Evolutionary conservation across 2,888 invertebrate species (phyloP), one percentile per base, ranked within the genome.

Genomic region (Zonitis immaculata): DNA sequence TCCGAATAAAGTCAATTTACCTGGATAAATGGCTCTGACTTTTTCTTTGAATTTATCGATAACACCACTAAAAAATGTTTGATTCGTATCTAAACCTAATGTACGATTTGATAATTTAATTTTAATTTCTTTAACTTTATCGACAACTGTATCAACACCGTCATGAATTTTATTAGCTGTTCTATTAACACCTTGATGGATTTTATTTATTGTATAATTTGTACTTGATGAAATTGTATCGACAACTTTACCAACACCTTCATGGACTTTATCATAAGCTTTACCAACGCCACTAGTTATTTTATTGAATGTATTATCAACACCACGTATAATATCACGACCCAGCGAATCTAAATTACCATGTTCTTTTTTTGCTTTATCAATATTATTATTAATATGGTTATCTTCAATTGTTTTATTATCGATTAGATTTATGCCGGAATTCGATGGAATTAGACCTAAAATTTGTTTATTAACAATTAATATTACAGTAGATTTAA

Each of bases 1-100:
- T n/a, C n/a, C n/a, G n/a, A n/a, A n/a, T n/a, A n/a, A n/a, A n/a
- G n/a, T n/a, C n/a, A 16, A 42, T 26, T 53, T 49, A 51, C 48
- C 52, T 56, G 44, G 48, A 46, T 42, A 44, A 20, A 46, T 47
- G 16, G 80, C 79, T 64, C 78, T 78, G 14, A 83, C 79, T 35
- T 77, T 69, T 42, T 79, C 77, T 59, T 80, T 81, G 43, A 82
- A 80, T 0, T 75, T 66, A 51, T 81, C 80, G 1, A 77, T 72
- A 5, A 79, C 66, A 32, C 78, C 78, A 54, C 68, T 66, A 55
- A 82, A 80, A 55, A 82, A 80, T 3, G 80, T 78, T 8, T 79
- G 76, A 71, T 86, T 84, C 22, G 80, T 81, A 74, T 86, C 83
- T 66, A 86, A 69, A 3, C 84, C 83, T 1, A 84, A 83, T 16